A percentile compares a stretch with the other conserved stretches of the same genome.
Evolutionary conservation across 2,113 vertebrate species (phyloP).

Genomic region (Dissostichus mawsoni): DNA sequence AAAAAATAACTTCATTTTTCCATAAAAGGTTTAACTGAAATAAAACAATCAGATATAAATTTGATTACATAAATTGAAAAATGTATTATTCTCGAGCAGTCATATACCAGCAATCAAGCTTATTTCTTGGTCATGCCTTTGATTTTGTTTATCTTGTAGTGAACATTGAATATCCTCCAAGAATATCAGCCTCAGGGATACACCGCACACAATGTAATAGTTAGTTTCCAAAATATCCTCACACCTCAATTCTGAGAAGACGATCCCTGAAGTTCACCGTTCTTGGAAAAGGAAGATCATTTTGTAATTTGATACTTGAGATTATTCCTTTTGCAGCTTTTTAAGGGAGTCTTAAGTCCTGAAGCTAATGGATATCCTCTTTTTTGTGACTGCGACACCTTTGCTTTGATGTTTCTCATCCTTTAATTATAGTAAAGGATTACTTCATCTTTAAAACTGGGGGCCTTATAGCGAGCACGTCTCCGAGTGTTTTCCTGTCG

Average conservation of each 20-base stretch:
- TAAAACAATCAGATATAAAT: not conserved
- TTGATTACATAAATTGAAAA: too few species aligned
- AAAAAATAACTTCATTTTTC: too few species aligned
- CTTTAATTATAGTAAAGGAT: slow-evolving; percentile 70
- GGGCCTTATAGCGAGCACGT: not conserved
- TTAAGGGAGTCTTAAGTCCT: not conserved
- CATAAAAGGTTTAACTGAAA: not conserved
- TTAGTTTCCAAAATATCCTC: slow-evolving; percentile 22
- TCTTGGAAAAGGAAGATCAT: slow-evolving; percentile 10
- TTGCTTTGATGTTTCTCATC: slow-evolving; percentile 71
- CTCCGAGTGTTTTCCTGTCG: slow-evolving; percentile 39
- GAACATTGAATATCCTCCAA: not conserved
- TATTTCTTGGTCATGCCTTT: not conserved
- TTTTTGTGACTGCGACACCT: slow-evolving; percentile 33
- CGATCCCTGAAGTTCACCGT: not conserved
- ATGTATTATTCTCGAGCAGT: not conserved
- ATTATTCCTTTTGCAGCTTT: slow-evolving; percentile 8
- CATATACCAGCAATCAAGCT: not conserved
- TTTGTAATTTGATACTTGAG: slow-evolving; percentile 13
- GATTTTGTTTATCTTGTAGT: too few species aligned
- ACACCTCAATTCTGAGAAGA: slow-evolving; percentile 7
- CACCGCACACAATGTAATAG: not conserved
- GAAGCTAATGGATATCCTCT: slow-evolving; percentile 52
- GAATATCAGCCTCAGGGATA: not conserved
- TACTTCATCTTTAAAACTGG: slow-evolving; percentile 52